Conservation (phyloP, 1,140 invertebrate species). For the Micrasema minimum region DNA sequence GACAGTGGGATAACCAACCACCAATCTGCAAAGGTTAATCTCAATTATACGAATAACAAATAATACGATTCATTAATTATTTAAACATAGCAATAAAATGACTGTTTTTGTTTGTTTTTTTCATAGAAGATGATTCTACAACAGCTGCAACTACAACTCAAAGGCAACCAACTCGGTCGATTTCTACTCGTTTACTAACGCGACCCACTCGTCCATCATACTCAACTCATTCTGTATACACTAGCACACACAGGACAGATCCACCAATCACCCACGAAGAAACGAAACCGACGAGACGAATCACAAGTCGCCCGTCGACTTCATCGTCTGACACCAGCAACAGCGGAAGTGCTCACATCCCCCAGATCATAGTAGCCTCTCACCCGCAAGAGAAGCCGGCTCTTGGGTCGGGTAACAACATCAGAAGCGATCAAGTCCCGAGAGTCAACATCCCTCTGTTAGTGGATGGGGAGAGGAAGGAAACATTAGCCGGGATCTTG, state of each 20-base stretch:
- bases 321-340: constrained; percentile 49
- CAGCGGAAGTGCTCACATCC: constrained; percentile 59
- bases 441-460: constrained; percentile 76
- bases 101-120: too few relatives aligned
- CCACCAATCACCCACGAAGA: constrained; percentile 39
- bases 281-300: constrained; percentile 38
- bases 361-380: constrained; percentile 72
- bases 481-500: constrained; percentile 77
- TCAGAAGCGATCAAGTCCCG: constrained; percentile 67
- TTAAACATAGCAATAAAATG: too few relatives aligned
- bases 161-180: constrained; percentile 55
- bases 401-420: constrained; percentile 61
- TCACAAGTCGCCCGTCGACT: constrained; percentile 45
- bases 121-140: constrained; percentile 54
- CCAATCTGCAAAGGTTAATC: constrained; percentile 79
- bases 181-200: constrained; percentile 38
- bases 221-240: constrained; percentile 33
- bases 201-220: constrained; percentile 44
- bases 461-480: constrained; percentile 73
- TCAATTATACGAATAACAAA: too few relatives aligned
- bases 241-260: constrained; percentile 56
- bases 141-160: constrained; percentile 59
- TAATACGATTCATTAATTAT: background rate
- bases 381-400: constrained; percentile 71
- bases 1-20: constrained; percentile 80